phyloP scores from a whole-genome alignment of 2,113 vertebrate genomes.

The Ranitomeya variabilis region DNA sequence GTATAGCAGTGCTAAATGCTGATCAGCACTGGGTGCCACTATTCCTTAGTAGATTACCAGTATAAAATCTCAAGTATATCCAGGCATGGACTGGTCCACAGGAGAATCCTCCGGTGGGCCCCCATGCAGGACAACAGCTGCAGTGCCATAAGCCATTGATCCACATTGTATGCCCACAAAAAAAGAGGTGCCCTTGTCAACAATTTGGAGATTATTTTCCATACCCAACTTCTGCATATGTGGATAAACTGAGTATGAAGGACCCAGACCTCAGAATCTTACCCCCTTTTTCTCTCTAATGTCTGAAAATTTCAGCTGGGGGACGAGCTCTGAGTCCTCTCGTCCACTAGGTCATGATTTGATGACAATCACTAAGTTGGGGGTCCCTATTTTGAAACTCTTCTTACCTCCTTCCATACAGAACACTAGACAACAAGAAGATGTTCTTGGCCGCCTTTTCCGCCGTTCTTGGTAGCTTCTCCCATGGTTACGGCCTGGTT shows the following conservation, averaged over 20 bases:
- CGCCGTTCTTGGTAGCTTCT: constrained; percentile 89
- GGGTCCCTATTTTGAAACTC: not conserved
- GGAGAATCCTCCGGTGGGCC: too few relatives aligned
- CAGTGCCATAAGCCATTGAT: too few relatives aligned
- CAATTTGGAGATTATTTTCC: not conserved
- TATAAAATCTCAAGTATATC: too few relatives aligned
- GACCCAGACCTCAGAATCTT: too few relatives aligned
- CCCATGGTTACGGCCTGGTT: constrained; percentile 88
- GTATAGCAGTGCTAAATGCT: too few relatives aligned
- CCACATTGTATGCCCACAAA: not conserved
- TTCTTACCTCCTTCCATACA: constrained; percentile 51
- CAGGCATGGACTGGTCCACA: too few relatives aligned
- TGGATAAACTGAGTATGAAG: not conserved
- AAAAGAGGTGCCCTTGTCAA: not conserved
- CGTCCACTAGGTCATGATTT: not conserved
- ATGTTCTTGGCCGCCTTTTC: constrained; percentile 85
- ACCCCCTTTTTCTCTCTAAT: not conserved
- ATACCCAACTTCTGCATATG: not conserved
- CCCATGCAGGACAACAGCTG: too few relatives aligned
- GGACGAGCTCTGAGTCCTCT: not conserved
- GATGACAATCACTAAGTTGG: not conserved
- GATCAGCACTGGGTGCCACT: too few relatives aligned
- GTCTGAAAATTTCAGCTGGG: not conserved
- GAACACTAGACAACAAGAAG: constrained; percentile 71
- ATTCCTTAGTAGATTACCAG: too few relatives aligned